phyloP scores from a whole-genome alignment of 2,888 invertebrate genomes.

The Scotopteryx bipunctaria region DNA sequence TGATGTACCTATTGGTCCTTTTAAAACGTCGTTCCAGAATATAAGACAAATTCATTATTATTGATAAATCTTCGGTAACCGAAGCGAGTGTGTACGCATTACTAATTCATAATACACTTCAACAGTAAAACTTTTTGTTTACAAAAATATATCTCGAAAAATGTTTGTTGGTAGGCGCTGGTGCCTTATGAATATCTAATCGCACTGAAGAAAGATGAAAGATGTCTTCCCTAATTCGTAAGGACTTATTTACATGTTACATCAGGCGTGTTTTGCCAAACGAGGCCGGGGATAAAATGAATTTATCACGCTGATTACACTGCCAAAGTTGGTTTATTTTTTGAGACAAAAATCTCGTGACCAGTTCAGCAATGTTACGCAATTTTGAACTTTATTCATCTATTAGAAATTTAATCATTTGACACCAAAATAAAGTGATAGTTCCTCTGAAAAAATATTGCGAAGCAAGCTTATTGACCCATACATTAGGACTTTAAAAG shows the following conservation, averaged over 20 bases:
- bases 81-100: constrained; percentile 39
- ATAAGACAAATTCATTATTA: too few relatives aligned
- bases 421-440: too few relatives aligned
- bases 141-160: constrained; percentile 61
- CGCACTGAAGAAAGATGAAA: constrained; percentile 67
- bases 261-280: constrained; percentile 49
- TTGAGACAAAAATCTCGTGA: background rate
- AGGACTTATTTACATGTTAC: constrained; percentile 67
- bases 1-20: too few relatives aligned
- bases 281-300: constrained; percentile 30
- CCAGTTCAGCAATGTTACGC: background rate
- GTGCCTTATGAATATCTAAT: constrained; percentile 75
- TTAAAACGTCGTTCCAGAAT: too few relatives aligned
- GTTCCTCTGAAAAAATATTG: too few relatives aligned
- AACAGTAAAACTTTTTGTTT: constrained; percentile 66
- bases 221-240: constrained; percentile 68
- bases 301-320: constrained; percentile 24
- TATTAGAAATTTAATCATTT: too few relatives aligned
- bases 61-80: too few relatives aligned
- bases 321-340: constrained; percentile 9
- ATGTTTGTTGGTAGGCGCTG: constrained; percentile 48
- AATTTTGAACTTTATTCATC: too few relatives aligned
- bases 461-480: too few relatives aligned
- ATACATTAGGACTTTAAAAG: too few relatives aligned
- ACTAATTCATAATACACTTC: constrained; percentile 63